Percentiles rank a stretch among this genome's conserved stretches.
These are phyloP conservation scores for Zoanthus sociatus DNA, from an alignment of 92 coral and sea anemone species.

Conservation along the genomic window DNA sequence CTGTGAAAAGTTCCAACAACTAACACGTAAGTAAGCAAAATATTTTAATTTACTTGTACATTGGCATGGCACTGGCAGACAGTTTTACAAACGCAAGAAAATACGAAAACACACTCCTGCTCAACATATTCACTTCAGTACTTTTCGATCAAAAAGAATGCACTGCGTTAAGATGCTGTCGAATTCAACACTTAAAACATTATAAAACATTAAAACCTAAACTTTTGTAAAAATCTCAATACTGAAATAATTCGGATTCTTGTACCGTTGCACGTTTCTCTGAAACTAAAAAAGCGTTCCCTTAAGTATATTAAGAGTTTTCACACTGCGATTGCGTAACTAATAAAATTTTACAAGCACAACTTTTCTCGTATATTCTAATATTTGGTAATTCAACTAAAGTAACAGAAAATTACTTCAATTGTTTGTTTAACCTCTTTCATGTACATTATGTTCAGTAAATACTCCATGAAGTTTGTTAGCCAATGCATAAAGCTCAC, in stretches of 20 bases:
- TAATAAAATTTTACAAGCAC: not conserved
- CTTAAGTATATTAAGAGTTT: not conserved
- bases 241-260: not conserved
- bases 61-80: too few relatives aligned
- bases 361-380: not conserved
- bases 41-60: too few relatives aligned
- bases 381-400: not conserved
- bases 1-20: too few relatives aligned
- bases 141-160: too few relatives aligned
- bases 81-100: too few relatives aligned
- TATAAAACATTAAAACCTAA: too few relatives aligned
- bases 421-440: not conserved
- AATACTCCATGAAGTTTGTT: not conserved
- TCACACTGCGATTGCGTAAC: not conserved
- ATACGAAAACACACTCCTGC: too few relatives aligned
- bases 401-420: not conserved
- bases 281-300: not conserved
- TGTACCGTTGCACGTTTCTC: not conserved
- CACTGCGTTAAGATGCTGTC: too few relatives aligned
- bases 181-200: too few relatives aligned
- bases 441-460: constrained; percentile 5
- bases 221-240: too few relatives aligned
- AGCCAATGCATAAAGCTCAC: not conserved
- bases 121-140: too few relatives aligned
- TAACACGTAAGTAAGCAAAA: too few relatives aligned